Percentiles rank a stretch among this genome's conserved stretches.
phyloP scores from a whole-genome alignment of 30 jellyfish, hydroid and myxozoan genomes.

The Aurelia sp. region DNA sequence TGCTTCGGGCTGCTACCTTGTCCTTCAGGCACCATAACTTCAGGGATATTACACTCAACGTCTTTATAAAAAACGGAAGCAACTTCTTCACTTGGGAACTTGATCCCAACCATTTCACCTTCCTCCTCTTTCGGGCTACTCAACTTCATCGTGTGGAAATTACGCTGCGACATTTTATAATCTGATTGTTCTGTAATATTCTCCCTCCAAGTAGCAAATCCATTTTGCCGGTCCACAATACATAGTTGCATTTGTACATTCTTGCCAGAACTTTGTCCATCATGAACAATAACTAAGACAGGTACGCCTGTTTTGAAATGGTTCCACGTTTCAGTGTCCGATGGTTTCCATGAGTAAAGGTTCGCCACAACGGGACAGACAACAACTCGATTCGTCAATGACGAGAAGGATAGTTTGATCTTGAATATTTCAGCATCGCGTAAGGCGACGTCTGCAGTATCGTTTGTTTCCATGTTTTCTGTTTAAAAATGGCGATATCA shows the following conservation, averaged over 20 bases:
- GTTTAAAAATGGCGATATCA: neutral
- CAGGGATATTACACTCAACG: constrained; percentile 80
- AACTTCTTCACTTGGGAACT: constrained; percentile 82
- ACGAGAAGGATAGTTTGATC: constrained; percentile 83
- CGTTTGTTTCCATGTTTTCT: constrained; percentile 5
- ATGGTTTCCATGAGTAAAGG: constrained; percentile 76
- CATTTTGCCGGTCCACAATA: constrained; percentile 84
- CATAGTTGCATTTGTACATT: constrained; percentile 67
- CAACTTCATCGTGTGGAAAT: constrained; percentile 81
- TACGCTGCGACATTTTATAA: constrained; percentile 78
- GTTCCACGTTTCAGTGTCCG: constrained; percentile 91
- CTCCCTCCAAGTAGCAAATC: constrained; percentile 96
- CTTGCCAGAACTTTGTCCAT: constrained; percentile 23
- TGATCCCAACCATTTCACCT: constrained; percentile 85
- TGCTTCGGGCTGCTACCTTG: constrained; percentile 71
- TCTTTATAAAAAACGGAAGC: constrained; percentile 82
- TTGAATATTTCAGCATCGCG: constrained; percentile 85
- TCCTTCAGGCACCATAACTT: constrained; percentile 12
- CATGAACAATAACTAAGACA: constrained; percentile 74
- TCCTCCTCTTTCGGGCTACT: constrained; percentile 69
- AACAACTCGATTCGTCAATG: constrained; percentile 85
- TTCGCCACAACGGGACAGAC: constrained; percentile 88
- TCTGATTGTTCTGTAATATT: constrained; percentile 65
- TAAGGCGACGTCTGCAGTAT: constrained; percentile 13
- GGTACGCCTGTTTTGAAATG: constrained; percentile 87